Evolutionary conservation across 2,888 invertebrate species (phyloP).

Genomic region (Sinotaia quadrata): DNA sequence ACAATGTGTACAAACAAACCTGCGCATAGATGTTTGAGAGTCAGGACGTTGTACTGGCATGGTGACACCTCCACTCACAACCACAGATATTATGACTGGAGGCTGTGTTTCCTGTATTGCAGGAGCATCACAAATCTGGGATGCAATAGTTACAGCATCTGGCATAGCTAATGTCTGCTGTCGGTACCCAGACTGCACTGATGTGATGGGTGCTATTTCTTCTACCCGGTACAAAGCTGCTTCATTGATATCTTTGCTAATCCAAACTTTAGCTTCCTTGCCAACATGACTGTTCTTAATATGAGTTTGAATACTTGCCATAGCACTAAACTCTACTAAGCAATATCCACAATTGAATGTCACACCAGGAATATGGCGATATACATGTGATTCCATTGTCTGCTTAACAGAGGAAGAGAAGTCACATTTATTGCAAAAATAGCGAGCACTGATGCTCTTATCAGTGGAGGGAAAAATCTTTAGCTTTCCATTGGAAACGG

Average conservation of each 20-base stretch:
- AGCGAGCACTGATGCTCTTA: constrained; percentile 26
- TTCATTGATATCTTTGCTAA: constrained; percentile 42
- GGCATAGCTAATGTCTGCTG: constrained; percentile 2
- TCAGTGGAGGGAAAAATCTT: constrained; percentile 29
- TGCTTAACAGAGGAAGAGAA: constrained; percentile 38
- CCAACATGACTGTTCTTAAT: constrained; percentile 40
- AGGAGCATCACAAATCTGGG: not conserved
- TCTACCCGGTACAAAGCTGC: constrained; percentile 40
- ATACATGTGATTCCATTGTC: constrained; percentile 46
- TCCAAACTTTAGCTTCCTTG: constrained; percentile 42
- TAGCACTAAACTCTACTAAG: constrained; percentile 40
- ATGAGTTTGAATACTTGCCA: constrained; percentile 43
- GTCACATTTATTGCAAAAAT: constrained; percentile 43
- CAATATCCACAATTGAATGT: constrained; percentile 47
- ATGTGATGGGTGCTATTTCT: not conserved
- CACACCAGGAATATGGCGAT: constrained; percentile 46
- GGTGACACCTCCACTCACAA: constrained; percentile 37
- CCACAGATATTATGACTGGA: constrained; percentile 38
- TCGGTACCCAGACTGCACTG: not conserved
- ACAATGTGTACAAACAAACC: constrained; percentile 54
- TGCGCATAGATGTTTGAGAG: constrained; percentile 14
- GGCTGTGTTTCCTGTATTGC: constrained; percentile 17
- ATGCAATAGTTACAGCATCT: not conserved
- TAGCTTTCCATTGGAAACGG: constrained; percentile 14
- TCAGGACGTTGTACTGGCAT: constrained; percentile 1